Percentiles rank a stretch among this genome's conserved stretches.
Evolutionary conservation across 2,797 vertebrate species (phyloP).

Genomic region (Gallirallus australis): DNA sequence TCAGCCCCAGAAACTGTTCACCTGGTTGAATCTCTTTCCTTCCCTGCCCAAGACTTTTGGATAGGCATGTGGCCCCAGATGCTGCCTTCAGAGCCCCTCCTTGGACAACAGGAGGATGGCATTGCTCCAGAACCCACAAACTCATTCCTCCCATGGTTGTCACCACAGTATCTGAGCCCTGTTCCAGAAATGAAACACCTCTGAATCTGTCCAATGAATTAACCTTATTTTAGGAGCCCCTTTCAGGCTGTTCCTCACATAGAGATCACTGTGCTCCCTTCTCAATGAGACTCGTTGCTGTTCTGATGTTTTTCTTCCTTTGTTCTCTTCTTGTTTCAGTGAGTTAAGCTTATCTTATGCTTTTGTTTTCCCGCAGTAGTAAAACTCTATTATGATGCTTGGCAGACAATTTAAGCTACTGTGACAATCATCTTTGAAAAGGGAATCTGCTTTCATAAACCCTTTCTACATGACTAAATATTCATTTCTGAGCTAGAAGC

Average conservation of each 20-base stretch:
- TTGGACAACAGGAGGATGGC: background rate
- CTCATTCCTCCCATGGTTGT: background rate
- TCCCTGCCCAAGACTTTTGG: background rate
- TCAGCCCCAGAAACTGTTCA: background rate
- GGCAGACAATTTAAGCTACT: slow-evolving; percentile 73
- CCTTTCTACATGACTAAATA: slow-evolving; percentile 59
- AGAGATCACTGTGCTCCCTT: slow-evolving; percentile 44
- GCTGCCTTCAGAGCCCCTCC: background rate
- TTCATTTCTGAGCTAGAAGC: slow-evolving; percentile 6
- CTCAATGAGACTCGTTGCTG: background rate
- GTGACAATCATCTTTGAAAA: slow-evolving; percentile 74
- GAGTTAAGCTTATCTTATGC: slow-evolving; percentile 72
- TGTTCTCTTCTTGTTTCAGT: slow-evolving; percentile 67
- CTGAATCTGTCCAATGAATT: background rate
- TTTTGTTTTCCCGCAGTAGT: slow-evolving; percentile 76
- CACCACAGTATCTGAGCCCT: background rate
- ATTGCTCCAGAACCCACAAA: background rate
- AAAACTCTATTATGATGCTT: slow-evolving; percentile 70
- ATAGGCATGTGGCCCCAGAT: background rate
- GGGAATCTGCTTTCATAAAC: slow-evolving; percentile 67
- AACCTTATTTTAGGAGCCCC: slow-evolving; percentile 44
- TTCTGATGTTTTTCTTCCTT: slow-evolving; percentile 27
- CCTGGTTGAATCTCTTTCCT: background rate
- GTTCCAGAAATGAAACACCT: background rate
- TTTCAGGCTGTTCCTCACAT: slow-evolving; percentile 32